A percentile compares a stretch with the other conserved stretches of the same genome.
Conservation (phyloP, 2,888 invertebrate species). For the Sesamia inferens region DNA sequence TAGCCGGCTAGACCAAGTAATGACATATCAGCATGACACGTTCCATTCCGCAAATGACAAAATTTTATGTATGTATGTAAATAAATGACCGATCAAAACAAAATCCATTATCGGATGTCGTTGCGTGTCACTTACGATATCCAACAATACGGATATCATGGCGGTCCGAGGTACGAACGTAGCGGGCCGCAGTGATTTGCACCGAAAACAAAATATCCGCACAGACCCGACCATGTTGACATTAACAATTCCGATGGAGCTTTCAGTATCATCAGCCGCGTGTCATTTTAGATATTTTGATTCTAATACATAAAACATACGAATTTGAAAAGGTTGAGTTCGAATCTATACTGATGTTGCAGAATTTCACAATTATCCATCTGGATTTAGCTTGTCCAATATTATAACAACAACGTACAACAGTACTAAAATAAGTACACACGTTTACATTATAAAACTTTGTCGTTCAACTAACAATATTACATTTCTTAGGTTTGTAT, state of each 20-base stretch:
- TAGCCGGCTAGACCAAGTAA: constrained; percentile 30
- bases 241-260: constrained; percentile 81
- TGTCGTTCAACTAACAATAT: not conserved
- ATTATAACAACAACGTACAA: not conserved
- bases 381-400: constrained; percentile 16
- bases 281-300: constrained; percentile 64
- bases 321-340: constrained; percentile 47
- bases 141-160: constrained; percentile 17
- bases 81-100: constrained; percentile 66
- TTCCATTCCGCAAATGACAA: constrained; percentile 48
- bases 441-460: not conserved
- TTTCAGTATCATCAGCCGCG: constrained; percentile 39
- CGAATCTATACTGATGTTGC: constrained; percentile 36
- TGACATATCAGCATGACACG: constrained; percentile 42
- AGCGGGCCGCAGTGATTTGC: constrained; percentile 30
- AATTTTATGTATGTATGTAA: constrained; percentile 69
- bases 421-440: constrained; percentile 3
- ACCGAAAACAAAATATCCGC: constrained; percentile 63
- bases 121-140: constrained; percentile 62
- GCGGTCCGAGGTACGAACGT: constrained; percentile 7
- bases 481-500: not conserved
- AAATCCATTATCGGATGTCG: constrained; percentile 72
- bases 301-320: constrained; percentile 69
- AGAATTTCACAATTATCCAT: constrained; percentile 37
- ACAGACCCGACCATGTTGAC: constrained; percentile 66